A percentile compares a stretch with the other conserved stretches of the same genome.
These are phyloP conservation scores for Oxytorus armatus DNA, from an alignment of 2,888 invertebrate genomes.

Conservation along the genomic window DNA sequence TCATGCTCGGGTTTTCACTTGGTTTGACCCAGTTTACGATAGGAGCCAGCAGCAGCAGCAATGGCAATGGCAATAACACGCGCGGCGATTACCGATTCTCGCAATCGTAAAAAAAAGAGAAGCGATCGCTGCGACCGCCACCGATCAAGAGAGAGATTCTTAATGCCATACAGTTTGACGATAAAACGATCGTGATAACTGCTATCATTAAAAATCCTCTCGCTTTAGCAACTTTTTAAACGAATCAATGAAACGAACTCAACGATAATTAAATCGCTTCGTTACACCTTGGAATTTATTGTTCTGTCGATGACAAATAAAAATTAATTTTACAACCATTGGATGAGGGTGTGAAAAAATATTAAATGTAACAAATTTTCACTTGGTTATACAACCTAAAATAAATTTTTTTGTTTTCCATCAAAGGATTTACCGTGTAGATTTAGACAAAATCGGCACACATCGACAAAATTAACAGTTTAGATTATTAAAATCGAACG, in stretches of 20 bases:
- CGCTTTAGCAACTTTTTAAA: not conserved
- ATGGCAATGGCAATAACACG: slow-evolving; percentile 55
- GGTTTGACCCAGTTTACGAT: slow-evolving; percentile 81
- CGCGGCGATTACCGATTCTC: slow-evolving; percentile 42
- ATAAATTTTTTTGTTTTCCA: too few species aligned
- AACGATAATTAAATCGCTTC: not conserved
- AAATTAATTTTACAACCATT: too few species aligned
- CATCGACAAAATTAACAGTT: too few species aligned
- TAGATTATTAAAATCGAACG: too few species aligned
- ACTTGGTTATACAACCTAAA: too few species aligned
- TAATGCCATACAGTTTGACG: not conserved
- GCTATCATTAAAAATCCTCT: not conserved
- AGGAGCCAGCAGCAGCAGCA: slow-evolving; percentile 59
- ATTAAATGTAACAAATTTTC: too few species aligned
- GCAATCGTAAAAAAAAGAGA: slow-evolving; percentile 56
- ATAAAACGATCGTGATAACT: not conserved
- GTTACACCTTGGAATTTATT: too few species aligned
- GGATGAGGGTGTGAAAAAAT: too few species aligned
- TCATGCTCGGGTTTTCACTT: slow-evolving; percentile 82
- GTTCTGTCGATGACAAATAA: too few species aligned
- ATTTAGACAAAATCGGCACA: too few species aligned
- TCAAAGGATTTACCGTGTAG: too few species aligned
- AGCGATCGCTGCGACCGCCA: slow-evolving; percentile 16
- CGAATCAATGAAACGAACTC: not conserved
- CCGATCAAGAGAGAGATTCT: slow-evolving; percentile 5